phyloP scores from a whole-genome alignment of 2,113 vertebrate species.

The Heterochromis multidens region DNA sequence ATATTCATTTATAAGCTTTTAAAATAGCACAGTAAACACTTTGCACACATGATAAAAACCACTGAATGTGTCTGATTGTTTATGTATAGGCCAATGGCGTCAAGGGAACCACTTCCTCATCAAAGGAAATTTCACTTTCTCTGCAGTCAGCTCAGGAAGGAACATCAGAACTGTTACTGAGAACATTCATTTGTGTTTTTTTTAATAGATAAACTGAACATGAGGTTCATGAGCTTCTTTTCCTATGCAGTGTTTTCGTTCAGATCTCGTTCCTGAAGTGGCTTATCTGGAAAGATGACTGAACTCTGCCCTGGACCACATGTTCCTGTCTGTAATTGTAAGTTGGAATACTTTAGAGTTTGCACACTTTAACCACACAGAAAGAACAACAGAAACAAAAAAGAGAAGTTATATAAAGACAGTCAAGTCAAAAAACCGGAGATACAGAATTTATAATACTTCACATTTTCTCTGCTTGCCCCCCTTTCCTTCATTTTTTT shows the following conservation, averaged over 20 bases:
- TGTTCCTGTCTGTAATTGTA: conserved; percentile 81
- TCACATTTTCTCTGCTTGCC: conserved; percentile 61
- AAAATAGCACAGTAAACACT: conserved; percentile 99
- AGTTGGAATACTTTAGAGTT: conserved; percentile 83
- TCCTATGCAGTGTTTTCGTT: not conserved
- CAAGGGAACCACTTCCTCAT: conserved; percentile 41
- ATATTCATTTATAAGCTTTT: conserved; percentile 99
- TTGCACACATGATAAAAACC: conserved; percentile 99
- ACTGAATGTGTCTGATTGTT: conserved; percentile 97
- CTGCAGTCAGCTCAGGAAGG: conserved; percentile 64
- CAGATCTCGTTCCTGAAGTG: conserved; percentile 59
- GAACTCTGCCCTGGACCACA: conserved; percentile 56
- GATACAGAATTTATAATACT: conserved; percentile 97
- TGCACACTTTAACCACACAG: conserved; percentile 93
- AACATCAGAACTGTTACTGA: conserved; percentile 6
- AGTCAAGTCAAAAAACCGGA: conserved; percentile 97
- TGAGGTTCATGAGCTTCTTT: not conserved
- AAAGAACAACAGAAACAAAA: conserved; percentile 71
- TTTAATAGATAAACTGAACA: conserved; percentile 22
- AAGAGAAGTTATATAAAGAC: conserved; percentile 94
- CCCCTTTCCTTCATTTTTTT: not conserved
- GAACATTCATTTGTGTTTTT: conserved; percentile 52
- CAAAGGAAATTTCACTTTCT: conserved; percentile 51
- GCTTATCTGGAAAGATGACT: conserved; percentile 45
- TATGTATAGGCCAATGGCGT: conserved; percentile 85